These are phyloP conservation scores for Hesperophylax magnus DNA, from an alignment of 1,140 invertebrate genomes.

Conservation along the genomic window DNA sequence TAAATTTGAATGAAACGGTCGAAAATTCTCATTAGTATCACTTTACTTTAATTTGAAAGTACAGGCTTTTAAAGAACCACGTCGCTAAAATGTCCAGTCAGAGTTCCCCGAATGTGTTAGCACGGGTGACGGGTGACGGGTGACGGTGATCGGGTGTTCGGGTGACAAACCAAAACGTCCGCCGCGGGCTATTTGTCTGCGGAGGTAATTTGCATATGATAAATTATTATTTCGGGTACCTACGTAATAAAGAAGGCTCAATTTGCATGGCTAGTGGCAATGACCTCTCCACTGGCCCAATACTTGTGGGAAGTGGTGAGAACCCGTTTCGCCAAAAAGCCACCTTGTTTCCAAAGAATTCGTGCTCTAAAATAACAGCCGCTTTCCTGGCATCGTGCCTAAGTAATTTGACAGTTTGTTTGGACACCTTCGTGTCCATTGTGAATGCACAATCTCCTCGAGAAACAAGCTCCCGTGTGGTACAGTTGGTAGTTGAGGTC, in stretches of 20 bases:
- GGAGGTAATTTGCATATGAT: conserved; percentile 26
- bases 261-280: conserved; percentile 22
- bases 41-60: too few relatives aligned
- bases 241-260: conserved; percentile 17
- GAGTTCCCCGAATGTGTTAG: too few relatives aligned
- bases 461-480: neutral
- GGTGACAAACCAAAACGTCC: conserved; percentile 12
- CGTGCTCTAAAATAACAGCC: neutral
- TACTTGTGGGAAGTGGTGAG: neutral
- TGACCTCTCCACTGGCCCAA: neutral
- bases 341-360: conserved; percentile 14
- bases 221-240: neutral
- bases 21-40: too few relatives aligned
- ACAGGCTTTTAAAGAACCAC: too few relatives aligned
- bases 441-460: neutral
- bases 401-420: neutral
- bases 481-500: too few relatives aligned
- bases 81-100: too few relatives aligned
- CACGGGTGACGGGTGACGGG: too few relatives aligned
- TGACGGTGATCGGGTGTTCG: neutral
- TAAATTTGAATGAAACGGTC: too few relatives aligned
- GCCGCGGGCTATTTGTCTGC: neutral
- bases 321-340: conserved; percentile 32
- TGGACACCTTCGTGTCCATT: neutral
- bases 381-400: conserved; percentile 17